Base-by-base conservation (phyloP, 2,113 vertebrate species). In the Lepisosteus oculatus region DNA sequence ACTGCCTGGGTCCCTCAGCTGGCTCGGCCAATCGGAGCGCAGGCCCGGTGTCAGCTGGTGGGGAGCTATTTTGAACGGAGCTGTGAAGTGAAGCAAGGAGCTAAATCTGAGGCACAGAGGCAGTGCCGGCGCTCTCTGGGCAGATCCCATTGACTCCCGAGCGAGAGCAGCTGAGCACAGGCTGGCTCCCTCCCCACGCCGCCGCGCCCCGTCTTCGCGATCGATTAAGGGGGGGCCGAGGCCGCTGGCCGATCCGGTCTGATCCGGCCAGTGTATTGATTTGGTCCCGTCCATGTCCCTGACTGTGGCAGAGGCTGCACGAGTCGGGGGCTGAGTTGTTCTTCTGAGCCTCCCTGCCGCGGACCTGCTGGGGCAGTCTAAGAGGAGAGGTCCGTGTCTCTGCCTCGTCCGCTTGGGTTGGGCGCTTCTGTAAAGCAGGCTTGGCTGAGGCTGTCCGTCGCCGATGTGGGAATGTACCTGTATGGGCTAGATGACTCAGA, bases 11-110 rank as follows among this genome's bases (percentile, higher is more conserved):
- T 78, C 80, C 84, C 74, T 65, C 51, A 68, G 66, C 67, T 66
- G 67, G 45, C 68, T 12, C 51, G 7, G 73, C 87, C 85, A 90
- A 87, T 88, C 55, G 69, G 62, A 74, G 17, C 11, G 73, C 75
- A 2, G 76, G 76, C 75, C 47, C 12, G 8, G 66, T 76, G 45
- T 91, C 90, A 91, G 76, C 81, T 85, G 86, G 74, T 83, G 70
- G 79, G 78, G 63, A 81, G 84, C 89, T 89, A 89, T 89, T 90
- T 87, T 88, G 75, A 90, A 87, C 85, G 45, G 72, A 78, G 81
- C 85, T 88, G 85, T 83, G 85, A 87, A 85, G 79, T 87, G 85
- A 90, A 87, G 86, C 85, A 85, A 85, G 79, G 75, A 72, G 82
- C 85, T 84, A 85, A 88, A 85, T 89, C 87, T 70, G 86, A 84